These are phyloP conservation scores for Apocheima hispidaria DNA, from an alignment of 2,888 invertebrate genomes.

Conservation along the genomic window DNA sequence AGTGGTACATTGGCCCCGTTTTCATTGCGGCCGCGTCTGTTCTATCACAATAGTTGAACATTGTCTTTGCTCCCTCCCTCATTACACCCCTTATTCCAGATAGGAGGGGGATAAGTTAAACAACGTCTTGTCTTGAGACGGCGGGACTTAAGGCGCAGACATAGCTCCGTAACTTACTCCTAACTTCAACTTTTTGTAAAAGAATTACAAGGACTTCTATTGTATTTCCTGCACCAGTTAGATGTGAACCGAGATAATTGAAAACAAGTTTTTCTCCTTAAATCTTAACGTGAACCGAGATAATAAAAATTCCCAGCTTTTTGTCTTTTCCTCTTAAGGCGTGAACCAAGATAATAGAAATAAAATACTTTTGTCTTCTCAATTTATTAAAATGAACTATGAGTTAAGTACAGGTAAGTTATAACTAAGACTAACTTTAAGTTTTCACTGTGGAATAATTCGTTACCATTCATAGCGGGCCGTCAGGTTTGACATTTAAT, in stretches of 20 bases:
- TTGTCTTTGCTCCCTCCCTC: conserved; percentile 33
- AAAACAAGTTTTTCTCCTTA: not conserved
- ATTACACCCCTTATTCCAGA: conserved; percentile 14
- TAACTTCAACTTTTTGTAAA: conserved; percentile 26
- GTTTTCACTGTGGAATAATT: conserved; percentile 18
- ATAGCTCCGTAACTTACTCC: conserved; percentile 34
- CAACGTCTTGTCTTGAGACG: conserved; percentile 41
- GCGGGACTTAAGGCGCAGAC: conserved; percentile 36
- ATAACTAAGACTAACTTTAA: conserved; percentile 19
- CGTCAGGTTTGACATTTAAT: conserved; percentile 30
- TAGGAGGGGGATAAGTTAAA: conserved; percentile 39
- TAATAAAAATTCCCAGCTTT: not conserved
- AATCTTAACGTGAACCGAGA: not conserved
- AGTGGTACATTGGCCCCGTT: conserved; percentile 39
- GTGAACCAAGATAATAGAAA: not conserved
- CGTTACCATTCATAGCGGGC: conserved; percentile 26
- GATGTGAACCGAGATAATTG: conserved; percentile 9
- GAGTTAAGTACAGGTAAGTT: conserved; percentile 20
- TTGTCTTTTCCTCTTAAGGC: not conserved
- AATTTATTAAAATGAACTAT: conserved; percentile 16
- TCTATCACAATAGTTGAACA: conserved; percentile 44
- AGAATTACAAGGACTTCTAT: conserved; percentile 21
- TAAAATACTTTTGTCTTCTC: not conserved
- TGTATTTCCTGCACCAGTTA: conserved; percentile 6
- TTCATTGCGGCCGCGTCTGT: conserved; percentile 43